phyloP scores from a whole-genome alignment of 2,888 invertebrate genomes.

The Caradrina kadenii region DNA sequence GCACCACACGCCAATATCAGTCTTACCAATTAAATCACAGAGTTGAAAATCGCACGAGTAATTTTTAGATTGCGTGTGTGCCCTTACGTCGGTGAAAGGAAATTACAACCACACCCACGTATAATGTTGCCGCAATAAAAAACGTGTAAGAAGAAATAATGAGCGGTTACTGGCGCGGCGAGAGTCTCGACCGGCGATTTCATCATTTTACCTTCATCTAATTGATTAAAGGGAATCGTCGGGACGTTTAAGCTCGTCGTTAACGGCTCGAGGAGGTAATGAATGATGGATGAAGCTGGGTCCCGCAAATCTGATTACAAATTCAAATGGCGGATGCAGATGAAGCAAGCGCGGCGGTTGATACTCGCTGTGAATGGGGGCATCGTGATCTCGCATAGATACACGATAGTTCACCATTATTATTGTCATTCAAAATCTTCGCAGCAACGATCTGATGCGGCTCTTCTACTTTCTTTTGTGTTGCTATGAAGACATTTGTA shows the following conservation, averaged over 20 bases:
- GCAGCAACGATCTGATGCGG: conserved; percentile 35
- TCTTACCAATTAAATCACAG: conserved; percentile 37
- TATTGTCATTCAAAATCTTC: conserved; percentile 72
- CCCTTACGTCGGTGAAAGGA: conserved; percentile 91
- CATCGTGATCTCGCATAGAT: conserved; percentile 77
- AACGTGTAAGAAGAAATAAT: conserved; percentile 90
- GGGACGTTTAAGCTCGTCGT: conserved; percentile 68
- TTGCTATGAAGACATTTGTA: conserved; percentile 40
- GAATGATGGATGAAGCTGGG: conserved; percentile 86
- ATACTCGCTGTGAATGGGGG: conserved; percentile 80
- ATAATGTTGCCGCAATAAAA: conserved; percentile 90
- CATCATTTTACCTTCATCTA: conserved; percentile 84
- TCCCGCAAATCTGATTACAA: conserved; percentile 84
- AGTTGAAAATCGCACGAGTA: conserved; percentile 68
- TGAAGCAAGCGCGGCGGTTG: conserved; percentile 76
- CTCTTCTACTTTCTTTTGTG: conserved; percentile 48
- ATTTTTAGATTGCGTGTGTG: conserved; percentile 86
- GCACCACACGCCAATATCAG: conserved; percentile 63
- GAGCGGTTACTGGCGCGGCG: conserved; percentile 89
- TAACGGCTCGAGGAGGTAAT: conserved; percentile 69
- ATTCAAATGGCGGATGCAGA: conserved; percentile 84
- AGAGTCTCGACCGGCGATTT: conserved; percentile 80
- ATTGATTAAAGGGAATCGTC: conserved; percentile 86
- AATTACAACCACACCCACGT: conserved; percentile 91
- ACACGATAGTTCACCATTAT: conserved; percentile 68